Evolutionary conservation across 2,113 vertebrate species (phyloP).

Genomic region (Heterotilapia buettikoferi): DNA sequence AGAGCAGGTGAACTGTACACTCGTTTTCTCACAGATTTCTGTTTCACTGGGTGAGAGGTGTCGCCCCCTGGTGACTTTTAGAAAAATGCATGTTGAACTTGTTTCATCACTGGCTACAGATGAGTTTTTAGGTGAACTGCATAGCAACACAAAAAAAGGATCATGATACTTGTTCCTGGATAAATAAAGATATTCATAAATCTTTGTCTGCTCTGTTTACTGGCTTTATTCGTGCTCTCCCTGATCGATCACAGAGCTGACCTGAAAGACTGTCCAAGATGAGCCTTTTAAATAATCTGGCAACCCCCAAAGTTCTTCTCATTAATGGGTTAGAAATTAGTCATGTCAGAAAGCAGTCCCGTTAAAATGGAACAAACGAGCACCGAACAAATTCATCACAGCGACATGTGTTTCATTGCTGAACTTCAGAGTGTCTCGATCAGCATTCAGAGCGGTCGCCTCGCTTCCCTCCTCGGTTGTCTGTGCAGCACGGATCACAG

Average conservation of each 20-base stretch:
- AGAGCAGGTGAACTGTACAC: neutral
- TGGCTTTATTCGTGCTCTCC: neutral
- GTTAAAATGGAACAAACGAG: neutral
- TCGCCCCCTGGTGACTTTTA: neutral
- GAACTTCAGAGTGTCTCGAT: neutral
- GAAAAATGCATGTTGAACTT: neutral
- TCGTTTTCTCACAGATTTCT: neutral
- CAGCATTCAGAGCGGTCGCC: neutral
- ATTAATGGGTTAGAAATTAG: neutral
- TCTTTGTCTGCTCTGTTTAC: neutral
- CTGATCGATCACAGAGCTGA: neutral
- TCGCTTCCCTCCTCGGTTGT: neutral
- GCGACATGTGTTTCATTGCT: neutral
- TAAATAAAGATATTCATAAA: neutral
- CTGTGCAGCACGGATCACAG: neutral
- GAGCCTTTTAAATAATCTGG: neutral
- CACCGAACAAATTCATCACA: neutral
- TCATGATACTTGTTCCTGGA: accelerated
- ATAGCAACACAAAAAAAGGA: neutral
- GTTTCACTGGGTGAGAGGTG: accelerated
- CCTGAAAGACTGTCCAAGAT: neutral
- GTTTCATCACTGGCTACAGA: accelerated
- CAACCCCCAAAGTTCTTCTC: neutral
- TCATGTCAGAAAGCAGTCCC: neutral
- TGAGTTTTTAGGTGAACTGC: neutral